A percentile compares a stretch with the other conserved stretches of the same genome.
phyloP scores from a whole-genome alignment of 2,888 invertebrate species.

The Xestoiulus laeticollis region DNA sequence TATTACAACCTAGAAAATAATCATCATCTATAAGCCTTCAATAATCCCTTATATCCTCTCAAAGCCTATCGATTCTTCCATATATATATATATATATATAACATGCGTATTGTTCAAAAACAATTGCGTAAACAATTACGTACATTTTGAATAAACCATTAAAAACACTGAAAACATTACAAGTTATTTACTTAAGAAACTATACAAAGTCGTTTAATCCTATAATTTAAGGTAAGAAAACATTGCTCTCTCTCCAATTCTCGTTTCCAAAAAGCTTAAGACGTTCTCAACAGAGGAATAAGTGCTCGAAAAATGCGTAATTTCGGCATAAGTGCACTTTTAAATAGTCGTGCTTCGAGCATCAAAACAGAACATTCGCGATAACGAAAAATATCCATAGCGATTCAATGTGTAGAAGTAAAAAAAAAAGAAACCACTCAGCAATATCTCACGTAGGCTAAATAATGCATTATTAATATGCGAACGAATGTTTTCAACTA shows the following conservation, averaged over 20 bases:
- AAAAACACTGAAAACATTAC: not conserved
- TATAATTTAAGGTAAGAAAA: constrained; percentile 3
- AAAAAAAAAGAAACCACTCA: constrained; percentile 31
- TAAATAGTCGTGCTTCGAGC: constrained; percentile 30
- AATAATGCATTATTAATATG: constrained; percentile 21
- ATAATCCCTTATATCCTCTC: no score
- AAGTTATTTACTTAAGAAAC: not conserved
- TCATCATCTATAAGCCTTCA: no score
- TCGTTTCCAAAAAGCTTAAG: not conserved
- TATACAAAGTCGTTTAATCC: not conserved
- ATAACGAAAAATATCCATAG: not conserved
- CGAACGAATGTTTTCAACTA: constrained; percentile 14
- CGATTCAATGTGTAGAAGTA: not conserved
- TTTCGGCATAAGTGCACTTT: constrained; percentile 20
- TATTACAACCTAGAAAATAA: not conserved
- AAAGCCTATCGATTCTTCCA: not conserved
- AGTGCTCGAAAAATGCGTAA: constrained; percentile 23
- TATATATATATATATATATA: not conserved
- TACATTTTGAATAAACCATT: constrained; percentile 1
- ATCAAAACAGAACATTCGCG: not conserved
- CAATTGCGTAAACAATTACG: not conserved
- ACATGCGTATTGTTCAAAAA: not conserved
- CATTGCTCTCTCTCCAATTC: not conserved
- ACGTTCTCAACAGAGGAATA: not conserved
- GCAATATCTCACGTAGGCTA: constrained; percentile 20